phyloP scores from a whole-genome alignment of 2,888 invertebrate species.

The Drosophila maculinotata region DNA sequence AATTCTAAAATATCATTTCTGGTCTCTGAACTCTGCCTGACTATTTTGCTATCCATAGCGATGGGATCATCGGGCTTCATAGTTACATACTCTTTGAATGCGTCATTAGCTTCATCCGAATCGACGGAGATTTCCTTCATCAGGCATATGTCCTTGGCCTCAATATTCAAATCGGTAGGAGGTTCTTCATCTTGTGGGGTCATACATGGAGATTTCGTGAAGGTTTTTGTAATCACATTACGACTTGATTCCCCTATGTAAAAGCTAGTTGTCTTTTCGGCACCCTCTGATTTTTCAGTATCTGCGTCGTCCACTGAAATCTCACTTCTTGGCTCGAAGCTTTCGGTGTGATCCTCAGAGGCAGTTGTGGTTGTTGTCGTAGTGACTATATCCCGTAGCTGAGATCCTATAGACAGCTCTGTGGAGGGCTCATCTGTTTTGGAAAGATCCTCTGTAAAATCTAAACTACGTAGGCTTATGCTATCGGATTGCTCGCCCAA shows the following conservation, averaged over 20 bases:
- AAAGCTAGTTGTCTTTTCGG: constrained; percentile 80
- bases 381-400: constrained; percentile 66
- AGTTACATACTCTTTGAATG: constrained; percentile 80
- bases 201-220: constrained; percentile 64
- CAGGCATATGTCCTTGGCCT: constrained; percentile 67
- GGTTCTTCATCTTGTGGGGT: constrained; percentile 65
- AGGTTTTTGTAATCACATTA: constrained; percentile 84
- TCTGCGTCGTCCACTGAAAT: constrained; percentile 78
- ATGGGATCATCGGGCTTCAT: constrained; percentile 68
- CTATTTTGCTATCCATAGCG: constrained; percentile 71
- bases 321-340: constrained; percentile 79
- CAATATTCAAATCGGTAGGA: constrained; percentile 55
- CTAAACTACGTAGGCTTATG: constrained; percentile 81
- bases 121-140: constrained; percentile 79
- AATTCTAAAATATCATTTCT: constrained; percentile 83
- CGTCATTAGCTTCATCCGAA: constrained; percentile 76
- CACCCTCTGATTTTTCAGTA: constrained; percentile 65
- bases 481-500: constrained; percentile 81
- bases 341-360: constrained; percentile 79
- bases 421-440: constrained; percentile 82
- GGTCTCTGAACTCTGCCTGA: constrained; percentile 83
- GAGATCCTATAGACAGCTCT: constrained; percentile 74
- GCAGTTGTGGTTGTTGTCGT: constrained; percentile 73
- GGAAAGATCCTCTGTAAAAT: constrained; percentile 81
- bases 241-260: constrained; percentile 85